Base-by-base conservation (phyloP, 1,140 invertebrate species). In the Lepidostoma basale region DNA sequence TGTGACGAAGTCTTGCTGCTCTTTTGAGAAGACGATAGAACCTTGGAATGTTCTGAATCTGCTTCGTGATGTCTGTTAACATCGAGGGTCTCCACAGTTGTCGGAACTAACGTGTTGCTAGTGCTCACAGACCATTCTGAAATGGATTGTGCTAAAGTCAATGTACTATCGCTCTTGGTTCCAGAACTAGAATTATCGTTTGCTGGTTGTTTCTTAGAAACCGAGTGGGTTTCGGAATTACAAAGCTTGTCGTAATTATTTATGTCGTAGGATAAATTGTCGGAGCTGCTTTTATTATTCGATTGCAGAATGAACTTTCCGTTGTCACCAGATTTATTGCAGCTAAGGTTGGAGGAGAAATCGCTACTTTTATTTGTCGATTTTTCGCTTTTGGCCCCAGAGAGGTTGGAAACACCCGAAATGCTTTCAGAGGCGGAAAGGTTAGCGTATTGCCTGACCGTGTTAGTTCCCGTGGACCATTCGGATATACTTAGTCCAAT, bases 401-500 rank as follows among this genome's bases (percentile, higher is more conserved):
- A 81, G 14, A 79, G 76, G 49, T 87, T 86, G 14, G 87, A 88
- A 1, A 86, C 83, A 1, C 80, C 85, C 0, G 85, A 87, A 16
- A 86, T 79, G 72, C 85, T 86, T 70, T 87, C 85, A 3, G 85
- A 87, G 9, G 85, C 85, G 0, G 88, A 89, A 10, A 89, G 81
- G 87, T 86, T 92, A 71, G 84, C 90, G 83, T 86, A 92, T 75
- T 90, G 89, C 12, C 89, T 86, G 0, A 92, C 90, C 0, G 90
- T 92, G 72, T 90, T 92, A 1, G 89, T 92, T 22, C 90, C 90
- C 33, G 91, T 93, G 0, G 91, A 93, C 90, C 91, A 93, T 73
- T 93, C 92, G 1, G 91, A 92, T 74, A 92, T 89, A 69, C 90
- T 92, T 25, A 93, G 78, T 14, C 91, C 92, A 77, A 93, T 90